These are phyloP conservation scores for Corbicula japonica DNA, from an alignment of 2,888 invertebrate genomes.

Conservation along the genomic window DNA sequence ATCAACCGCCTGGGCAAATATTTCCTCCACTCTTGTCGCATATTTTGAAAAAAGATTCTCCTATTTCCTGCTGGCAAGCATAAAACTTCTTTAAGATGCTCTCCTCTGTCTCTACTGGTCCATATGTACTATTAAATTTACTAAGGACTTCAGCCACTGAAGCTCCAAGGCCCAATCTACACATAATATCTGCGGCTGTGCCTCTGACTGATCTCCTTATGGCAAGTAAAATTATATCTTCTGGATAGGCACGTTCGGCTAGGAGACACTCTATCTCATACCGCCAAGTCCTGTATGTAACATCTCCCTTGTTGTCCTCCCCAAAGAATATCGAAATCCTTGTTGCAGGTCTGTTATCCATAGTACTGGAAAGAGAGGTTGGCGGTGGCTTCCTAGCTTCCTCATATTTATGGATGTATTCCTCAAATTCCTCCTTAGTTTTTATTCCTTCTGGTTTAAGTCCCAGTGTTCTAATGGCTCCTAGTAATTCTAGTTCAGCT, in stretches of 20 bases:
- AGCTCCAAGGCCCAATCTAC: slow-evolving; percentile 12
- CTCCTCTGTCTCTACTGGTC: not conserved
- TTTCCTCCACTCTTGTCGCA: slow-evolving; percentile 18
- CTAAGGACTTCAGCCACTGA: not conserved
- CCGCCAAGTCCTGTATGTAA: not conserved
- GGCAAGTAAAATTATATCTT: slow-evolving; percentile 9
- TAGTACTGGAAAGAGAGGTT: too few species aligned
- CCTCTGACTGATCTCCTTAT: slow-evolving; percentile 12
- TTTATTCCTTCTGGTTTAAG: too few species aligned
- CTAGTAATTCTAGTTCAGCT: too few species aligned
- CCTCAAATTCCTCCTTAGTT: too few species aligned
- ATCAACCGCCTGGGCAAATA: not conserved
- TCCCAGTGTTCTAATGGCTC: too few species aligned
- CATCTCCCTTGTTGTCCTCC: slow-evolving; percentile 12
- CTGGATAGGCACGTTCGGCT: too few species aligned
- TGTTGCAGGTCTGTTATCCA: too few species aligned
- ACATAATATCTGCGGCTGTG: slow-evolving; percentile 8
- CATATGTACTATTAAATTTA: slow-evolving; percentile 9
- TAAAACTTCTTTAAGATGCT: slow-evolving; percentile 21
- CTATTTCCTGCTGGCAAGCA: slow-evolving; percentile 9
- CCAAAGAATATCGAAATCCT: slow-evolving; percentile 25
- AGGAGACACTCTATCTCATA: slow-evolving; percentile 13
- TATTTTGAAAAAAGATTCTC: slow-evolving; percentile 13
- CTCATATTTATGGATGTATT: too few species aligned
- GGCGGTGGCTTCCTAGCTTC: too few species aligned